Base-by-base conservation (phyloP, 2,888 invertebrate species). In the Trimorus sp. region DNA sequence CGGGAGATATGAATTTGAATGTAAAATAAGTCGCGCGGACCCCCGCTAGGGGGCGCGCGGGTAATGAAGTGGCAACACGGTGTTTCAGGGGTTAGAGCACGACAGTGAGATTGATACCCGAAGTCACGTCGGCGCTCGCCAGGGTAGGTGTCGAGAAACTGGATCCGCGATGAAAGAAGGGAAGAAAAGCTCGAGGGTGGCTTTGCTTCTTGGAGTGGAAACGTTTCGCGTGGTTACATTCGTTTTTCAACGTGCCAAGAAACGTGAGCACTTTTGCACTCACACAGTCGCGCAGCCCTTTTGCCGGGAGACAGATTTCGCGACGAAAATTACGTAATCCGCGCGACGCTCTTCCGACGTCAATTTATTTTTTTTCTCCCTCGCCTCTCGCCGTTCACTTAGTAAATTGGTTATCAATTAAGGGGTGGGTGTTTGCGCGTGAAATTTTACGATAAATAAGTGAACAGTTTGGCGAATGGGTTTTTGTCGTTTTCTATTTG, bases 41-140 rank as follows among this genome's bases (percentile, higher is more conserved):
- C 26, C 26, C 26, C 68, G 48, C 14, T 4, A 26, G 26, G 62
- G 58, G 53, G 78, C 87, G 87, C 85, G 79, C 88, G 88, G 88
- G 89, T 90, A 90, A 90, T 89, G 90, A 90, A 90, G 90, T 90
- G 90, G 90, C 89, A 90, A 90, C 90, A 89, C 87, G 88, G 85
- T 87, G 88, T 88, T 90, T 87, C 87, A 86, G 87, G 87, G 87
- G 88, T 85, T 84, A 79, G 87, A 85, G 84, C 84, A 77, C 86
- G 88, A 86, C 88, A 88, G 86, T 81, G 89, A 90, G 90, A 90
- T 90, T 90, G 90, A 90, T 90, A 90, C 88, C 88, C 85, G 81
- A 85, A 90, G 90, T 89, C 88, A 89, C 89, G 88, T 88, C 87
- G 89, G 84, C 82, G 80, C 83, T 84, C 83, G 81, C 85, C 83